Evolutionary conservation across 2,113 vertebrate genomes (phyloP).

Genomic region (Cichladusa arquata): DNA sequence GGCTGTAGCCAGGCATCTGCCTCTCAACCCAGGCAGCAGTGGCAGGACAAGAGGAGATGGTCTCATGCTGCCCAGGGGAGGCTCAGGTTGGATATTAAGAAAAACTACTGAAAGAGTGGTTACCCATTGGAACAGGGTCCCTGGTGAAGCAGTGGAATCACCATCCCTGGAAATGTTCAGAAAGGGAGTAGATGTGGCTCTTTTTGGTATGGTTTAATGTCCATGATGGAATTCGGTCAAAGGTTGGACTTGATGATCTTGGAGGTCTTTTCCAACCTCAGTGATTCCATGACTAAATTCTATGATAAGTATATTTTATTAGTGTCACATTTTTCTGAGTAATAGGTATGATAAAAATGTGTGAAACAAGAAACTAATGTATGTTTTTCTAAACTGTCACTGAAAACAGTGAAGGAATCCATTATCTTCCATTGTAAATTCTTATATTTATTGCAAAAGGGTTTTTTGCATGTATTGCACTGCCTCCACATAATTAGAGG

Average conservation of each 20-base stretch:
- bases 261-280: neutral
- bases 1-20: neutral
- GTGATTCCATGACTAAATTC: neutral
- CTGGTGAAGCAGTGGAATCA: neutral
- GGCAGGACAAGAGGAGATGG: neutral
- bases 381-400: neutral
- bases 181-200: neutral
- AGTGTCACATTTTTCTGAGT: neutral
- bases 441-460: neutral
- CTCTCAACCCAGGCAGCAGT: neutral
- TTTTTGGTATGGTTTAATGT: neutral
- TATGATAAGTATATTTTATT: neutral
- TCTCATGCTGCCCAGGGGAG: neutral
- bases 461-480: neutral
- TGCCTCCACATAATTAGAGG: neutral
- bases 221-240: rapidly evolving
- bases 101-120: neutral
- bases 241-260: neutral
- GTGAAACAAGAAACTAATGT: neutral
- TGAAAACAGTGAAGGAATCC: neutral
- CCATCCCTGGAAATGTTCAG: neutral
- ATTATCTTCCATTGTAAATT: neutral
- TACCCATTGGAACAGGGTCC: neutral
- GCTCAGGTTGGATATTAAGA: neutral
- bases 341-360: neutral